Base-by-base conservation (phyloP, 2,113 vertebrate genomes). In the Solenodon paradoxus region DNA sequence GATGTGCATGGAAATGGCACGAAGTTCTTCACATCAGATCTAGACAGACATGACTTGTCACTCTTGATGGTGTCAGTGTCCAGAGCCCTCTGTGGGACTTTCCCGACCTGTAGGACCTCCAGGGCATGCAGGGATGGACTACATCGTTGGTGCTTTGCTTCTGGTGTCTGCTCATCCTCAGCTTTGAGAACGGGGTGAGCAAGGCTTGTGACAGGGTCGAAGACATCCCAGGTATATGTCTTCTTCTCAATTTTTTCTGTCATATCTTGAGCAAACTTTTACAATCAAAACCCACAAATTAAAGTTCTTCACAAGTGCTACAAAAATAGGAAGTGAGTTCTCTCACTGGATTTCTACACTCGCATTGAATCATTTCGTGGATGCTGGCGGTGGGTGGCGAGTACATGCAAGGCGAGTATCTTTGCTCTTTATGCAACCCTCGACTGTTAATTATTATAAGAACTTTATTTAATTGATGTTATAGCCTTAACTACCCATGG, bases 391-490 rank as follows among this genome's bases (percentile, higher is more conserved):
- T 81, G 17, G 9, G 15, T 75, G 16, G 38, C 16, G 15, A 19
- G 3, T 49, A 3, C 20, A 61, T 87, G 81, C 28, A 68, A 63
- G 75, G n/a, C n/a, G n/a, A 86, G 9, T 12, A 8, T 47, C 64
- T 88, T 80, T 40, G 45, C 92, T 88, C 47, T 92, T 2, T 83
- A 35, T 66, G 19, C 19, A 64, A 24, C n/a, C 22, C 5, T 57
- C 38, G 55, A 45, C 77, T 91, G 57, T 71, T 97, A 55, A 45
- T 88, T 92, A 72, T 90, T 90, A 83, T 84, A n/a, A 69, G 94
- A 55, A 63, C 38, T 51, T 69, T 68, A 68, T 85, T 12, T 68
- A n/a, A 45, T 51, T 45, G 4, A 19, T 15, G 86, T 59, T 83
- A 55, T 79, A 84, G 32, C 32, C 83, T 82, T 86, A 91, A 88